phyloP scores from a whole-genome alignment of 2,797 vertebrate species.

The Gallirallus australis region DNA sequence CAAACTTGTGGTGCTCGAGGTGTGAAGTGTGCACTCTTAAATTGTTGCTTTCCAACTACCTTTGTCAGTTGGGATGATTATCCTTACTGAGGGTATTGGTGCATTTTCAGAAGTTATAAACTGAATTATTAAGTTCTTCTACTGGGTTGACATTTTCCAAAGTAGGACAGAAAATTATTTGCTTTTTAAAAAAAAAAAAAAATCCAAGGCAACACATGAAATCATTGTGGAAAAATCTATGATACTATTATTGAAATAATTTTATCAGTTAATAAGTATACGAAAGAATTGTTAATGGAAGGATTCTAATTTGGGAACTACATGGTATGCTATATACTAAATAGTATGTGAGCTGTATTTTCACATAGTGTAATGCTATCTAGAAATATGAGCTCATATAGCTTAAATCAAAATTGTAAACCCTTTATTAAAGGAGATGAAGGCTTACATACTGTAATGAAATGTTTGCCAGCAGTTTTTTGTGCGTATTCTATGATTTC shows the following conservation, averaged over 20 bases:
- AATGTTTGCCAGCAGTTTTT: background rate
- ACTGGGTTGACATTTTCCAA: background rate
- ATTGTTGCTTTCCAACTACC: background rate
- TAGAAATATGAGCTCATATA: background rate
- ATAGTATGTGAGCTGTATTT: background rate
- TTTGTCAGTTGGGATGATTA: background rate
- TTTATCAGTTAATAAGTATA: background rate
- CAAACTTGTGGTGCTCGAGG: background rate
- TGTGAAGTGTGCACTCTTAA: background rate
- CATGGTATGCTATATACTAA: background rate
- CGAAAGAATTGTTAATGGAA: background rate
- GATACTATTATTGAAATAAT: too few relatives aligned
- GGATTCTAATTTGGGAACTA: background rate
- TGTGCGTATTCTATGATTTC: background rate
- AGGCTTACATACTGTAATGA: background rate
- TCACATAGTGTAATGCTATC: background rate
- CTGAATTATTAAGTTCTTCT: background rate
- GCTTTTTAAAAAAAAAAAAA: background rate
- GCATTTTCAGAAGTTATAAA: background rate
- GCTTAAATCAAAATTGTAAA: background rate
- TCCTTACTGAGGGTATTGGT: background rate
- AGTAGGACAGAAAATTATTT: background rate
- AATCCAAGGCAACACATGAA: background rate
- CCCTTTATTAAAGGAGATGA: accelerated
- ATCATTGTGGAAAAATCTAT: background rate